Conservation (phyloP, 1,140 invertebrate species). For the Ladona fulva region DNA sequence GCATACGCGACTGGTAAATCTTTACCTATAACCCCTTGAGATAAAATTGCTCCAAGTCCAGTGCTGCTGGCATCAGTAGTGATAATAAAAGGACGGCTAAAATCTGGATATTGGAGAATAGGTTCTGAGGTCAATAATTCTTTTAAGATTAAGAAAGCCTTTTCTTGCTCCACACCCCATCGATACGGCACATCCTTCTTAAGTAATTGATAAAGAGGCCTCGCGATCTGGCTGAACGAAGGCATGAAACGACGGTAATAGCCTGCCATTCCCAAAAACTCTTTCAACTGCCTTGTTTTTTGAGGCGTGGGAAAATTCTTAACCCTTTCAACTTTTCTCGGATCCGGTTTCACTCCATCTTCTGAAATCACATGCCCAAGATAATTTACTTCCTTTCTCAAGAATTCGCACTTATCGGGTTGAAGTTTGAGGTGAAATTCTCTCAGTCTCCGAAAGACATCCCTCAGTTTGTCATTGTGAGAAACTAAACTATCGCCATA, state of each 20-base stretch:
- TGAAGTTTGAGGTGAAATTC: slow-evolving; percentile 27
- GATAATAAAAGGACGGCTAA: too few species aligned
- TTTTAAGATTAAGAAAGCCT: slow-evolving; percentile 21
- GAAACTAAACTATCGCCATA: slow-evolving; percentile 23
- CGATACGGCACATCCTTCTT: slow-evolving; percentile 25
- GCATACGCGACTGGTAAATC: slow-evolving; percentile 33
- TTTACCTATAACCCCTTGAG: slow-evolving; percentile 24
- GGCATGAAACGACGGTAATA: slow-evolving; percentile 27
- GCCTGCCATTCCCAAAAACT: slow-evolving; percentile 27
- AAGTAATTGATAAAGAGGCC: slow-evolving; percentile 29
- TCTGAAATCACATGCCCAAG: slow-evolving; percentile 27
- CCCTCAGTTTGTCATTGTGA: slow-evolving; percentile 20
- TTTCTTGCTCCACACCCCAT: slow-evolving; percentile 22
- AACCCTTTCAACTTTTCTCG: slow-evolving; percentile 28
- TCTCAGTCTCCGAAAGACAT: slow-evolving; percentile 24
- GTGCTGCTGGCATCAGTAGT: too few species aligned
- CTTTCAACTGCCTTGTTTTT: slow-evolving; percentile 29
- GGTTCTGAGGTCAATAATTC: slow-evolving; percentile 19
- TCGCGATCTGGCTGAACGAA: slow-evolving; percentile 28
- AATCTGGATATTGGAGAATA: slow-evolving; percentile 24
- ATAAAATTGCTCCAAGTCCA: slow-evolving; percentile 23
- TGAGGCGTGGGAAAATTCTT: slow-evolving; percentile 28
- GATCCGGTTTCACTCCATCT: slow-evolving; percentile 25
- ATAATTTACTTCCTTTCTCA: slow-evolving; percentile 25
- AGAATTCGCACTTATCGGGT: slow-evolving; percentile 30